Percentiles rank a stretch among this genome's conserved stretches.
Conservation (phyloP, 1,140 invertebrate genomes). For the Heliconius himera region DNA sequence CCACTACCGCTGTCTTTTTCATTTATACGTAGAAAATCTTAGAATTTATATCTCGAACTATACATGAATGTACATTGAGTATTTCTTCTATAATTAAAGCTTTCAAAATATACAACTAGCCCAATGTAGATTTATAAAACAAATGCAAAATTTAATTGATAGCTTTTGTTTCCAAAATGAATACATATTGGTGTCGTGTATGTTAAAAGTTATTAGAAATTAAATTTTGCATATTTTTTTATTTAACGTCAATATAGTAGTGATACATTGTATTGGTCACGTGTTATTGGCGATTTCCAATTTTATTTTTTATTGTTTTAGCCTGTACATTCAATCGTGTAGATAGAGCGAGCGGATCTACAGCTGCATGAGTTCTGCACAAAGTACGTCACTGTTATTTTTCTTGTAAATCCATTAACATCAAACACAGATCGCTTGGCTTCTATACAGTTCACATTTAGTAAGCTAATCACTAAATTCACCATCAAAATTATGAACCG, state of each 20-base stretch:
- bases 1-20: slow-evolving; percentile 40
- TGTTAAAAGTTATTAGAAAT: slow-evolving; percentile 1
- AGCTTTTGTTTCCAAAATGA: not conserved
- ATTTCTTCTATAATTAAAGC: not conserved
- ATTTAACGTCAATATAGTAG: slow-evolving; percentile 29
- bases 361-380: slow-evolving; percentile 68
- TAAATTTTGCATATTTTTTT: slow-evolving; percentile 35
- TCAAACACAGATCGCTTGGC: slow-evolving; percentile 31
- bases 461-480: not conserved
- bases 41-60: not conserved
- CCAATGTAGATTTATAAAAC: not conserved
- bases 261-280: slow-evolving; percentile 9
- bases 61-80: not conserved
- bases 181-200: not conserved
- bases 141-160: slow-evolving; percentile 29
- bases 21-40: slow-evolving; percentile 26
- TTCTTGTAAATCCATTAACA: slow-evolving; percentile 50
- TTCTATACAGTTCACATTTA: slow-evolving; percentile 12
- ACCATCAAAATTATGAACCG: not conserved
- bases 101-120: not conserved
- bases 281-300: slow-evolving; percentile 41
- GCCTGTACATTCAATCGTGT: slow-evolving; percentile 67
- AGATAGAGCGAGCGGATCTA: slow-evolving; percentile 64
- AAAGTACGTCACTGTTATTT: slow-evolving; percentile 60
- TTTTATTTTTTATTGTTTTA: slow-evolving; percentile 66